Base-by-base conservation (phyloP, 2,888 invertebrate genomes). In the Drosophila flavopinicola region DNA sequence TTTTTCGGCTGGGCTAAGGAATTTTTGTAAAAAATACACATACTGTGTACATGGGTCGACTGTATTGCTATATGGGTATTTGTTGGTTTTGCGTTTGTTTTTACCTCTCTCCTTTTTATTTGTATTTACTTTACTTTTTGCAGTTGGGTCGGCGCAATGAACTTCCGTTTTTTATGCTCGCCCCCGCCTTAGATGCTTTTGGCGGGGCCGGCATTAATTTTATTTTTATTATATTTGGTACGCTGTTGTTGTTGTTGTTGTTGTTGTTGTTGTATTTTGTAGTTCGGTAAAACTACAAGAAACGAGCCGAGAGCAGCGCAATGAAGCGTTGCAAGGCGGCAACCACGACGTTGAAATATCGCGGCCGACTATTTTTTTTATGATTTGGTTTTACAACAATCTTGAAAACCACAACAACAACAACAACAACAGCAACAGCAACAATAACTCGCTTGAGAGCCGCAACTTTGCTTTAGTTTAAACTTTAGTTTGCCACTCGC, bases 261-360 rank as follows among this genome's bases (percentile, higher is more conserved):
- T 32, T 52, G n/a, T 53, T 64, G 52, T 63, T 63, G 52, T 57
- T 64, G 75, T 68, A 61, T 32, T 44, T 33, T 38, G 41, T 7
- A 45, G 48, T 32, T 52, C 25, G 38, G 44, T 69, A 27, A 70
- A 70, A 48, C 49, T 44, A 42, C 67, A 66, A 39, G 33, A 51
- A 53, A 41, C 30, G 24, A 44, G 32, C 38, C 30, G 41, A 32
- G 49, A 37, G 49, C 49, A 30, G 32, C 54, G 75, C 84, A 85
- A 79, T 79, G 79, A 79, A 85, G 79, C 79, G 79, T 79, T 79
- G 68, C 86, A 85, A 75, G 83, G 82, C 78, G 85, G 84, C 70
- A 64, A 60, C 42, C 61, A 39, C 61, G 71, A 66, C 78, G 83
- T 83, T 78, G 60, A 78, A 83, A 78, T 75, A 78, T 84, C 64